Evolutionary conservation across 2,797 vertebrate genomes (phyloP).

Genomic region (Glossophaga mutica): DNA sequence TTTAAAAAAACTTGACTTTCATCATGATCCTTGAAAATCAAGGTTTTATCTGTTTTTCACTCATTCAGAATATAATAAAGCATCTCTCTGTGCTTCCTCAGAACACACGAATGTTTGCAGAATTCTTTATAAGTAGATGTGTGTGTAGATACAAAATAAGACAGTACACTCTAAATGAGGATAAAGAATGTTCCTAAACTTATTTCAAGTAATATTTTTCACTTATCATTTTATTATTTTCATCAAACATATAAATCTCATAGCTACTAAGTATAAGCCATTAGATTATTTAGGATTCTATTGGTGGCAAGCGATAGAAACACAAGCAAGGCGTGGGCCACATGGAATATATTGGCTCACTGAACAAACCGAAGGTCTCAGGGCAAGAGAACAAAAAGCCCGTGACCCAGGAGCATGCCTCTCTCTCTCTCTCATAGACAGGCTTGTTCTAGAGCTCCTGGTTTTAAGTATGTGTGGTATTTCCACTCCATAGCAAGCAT

Average conservation of each 20-base stretch:
- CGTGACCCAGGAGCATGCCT: too few species aligned
- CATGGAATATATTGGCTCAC: background rate
- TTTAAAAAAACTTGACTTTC: background rate
- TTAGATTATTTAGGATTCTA: background rate
- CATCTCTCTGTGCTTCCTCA: background rate
- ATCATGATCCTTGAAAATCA: background rate
- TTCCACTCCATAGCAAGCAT: background rate
- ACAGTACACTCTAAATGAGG: background rate
- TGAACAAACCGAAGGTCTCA: background rate
- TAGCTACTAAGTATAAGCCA: background rate
- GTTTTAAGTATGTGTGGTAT: background rate
- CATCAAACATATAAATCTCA: background rate
- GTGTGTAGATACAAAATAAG: background rate
- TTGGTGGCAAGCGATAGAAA: background rate
- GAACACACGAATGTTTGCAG: background rate
- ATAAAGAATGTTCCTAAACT: background rate
- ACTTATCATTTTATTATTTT: background rate
- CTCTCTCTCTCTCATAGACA: background rate
- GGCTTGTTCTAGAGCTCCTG: background rate
- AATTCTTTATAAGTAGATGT: background rate
- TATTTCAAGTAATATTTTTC: background rate
- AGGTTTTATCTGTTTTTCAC: background rate
- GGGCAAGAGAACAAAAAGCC: background rate
- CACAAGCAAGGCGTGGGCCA: background rate
- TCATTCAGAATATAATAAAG: background rate